phyloP scores from a whole-genome alignment of 2,797 vertebrate genomes.

The Anisognathus igniventris region DNA sequence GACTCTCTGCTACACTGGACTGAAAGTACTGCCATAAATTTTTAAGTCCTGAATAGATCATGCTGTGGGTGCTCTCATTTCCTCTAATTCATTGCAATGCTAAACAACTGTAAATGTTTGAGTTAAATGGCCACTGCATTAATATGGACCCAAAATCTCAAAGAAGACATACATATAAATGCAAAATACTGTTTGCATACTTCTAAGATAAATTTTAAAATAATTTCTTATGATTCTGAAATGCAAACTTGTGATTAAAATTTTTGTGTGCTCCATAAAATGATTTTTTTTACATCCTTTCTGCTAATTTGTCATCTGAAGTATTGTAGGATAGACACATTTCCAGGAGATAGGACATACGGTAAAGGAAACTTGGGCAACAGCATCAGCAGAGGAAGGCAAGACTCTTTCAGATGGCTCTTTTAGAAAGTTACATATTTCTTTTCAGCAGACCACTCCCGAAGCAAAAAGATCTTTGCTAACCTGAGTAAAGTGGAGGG shows the following conservation, averaged over 20 bases:
- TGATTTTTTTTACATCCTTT: neutral
- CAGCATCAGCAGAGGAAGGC: neutral
- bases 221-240: neutral
- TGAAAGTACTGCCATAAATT: neutral
- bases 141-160: neutral
- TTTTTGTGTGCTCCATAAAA: accelerated
- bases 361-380: neutral
- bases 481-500: neutral
- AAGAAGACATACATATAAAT: neutral
- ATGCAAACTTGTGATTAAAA: neutral
- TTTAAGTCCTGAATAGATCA: neutral
- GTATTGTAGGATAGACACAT: neutral
- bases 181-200: neutral
- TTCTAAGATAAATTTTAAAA: neutral
- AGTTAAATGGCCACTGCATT: neutral
- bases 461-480: neutral
- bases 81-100: neutral
- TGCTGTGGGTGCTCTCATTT: neutral
- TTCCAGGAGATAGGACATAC: neutral
- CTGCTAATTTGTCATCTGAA: neutral
- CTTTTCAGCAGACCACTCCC: neutral
- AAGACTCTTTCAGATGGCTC: neutral
- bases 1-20: neutral
- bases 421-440: neutral
- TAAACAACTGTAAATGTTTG: neutral